Evolutionary conservation across 2,797 vertebrate species (phyloP), one percentile per base, ranked within the genome.

Genomic region (Oryzias sinensis): DNA sequence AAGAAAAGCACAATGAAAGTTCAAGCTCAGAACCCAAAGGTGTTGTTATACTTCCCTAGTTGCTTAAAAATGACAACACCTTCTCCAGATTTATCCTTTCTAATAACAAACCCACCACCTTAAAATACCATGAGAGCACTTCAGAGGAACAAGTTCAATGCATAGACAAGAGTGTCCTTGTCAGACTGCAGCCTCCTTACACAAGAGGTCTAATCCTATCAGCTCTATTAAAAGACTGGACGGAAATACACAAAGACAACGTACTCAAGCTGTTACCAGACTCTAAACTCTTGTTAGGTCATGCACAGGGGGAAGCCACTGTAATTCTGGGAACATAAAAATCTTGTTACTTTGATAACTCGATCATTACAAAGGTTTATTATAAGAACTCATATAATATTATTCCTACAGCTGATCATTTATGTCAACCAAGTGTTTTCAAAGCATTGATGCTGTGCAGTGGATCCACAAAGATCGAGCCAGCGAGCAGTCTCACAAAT

Each of bases 171-270:
- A 60, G 53, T 49, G 79, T 65, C 69, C 72, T 58, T 1, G 45
- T 27, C 58, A 76, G 75, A 62, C 59, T 69, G 58, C 65, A 43
- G 65, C 60, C 48, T 76, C 76, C 71, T 73, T 81, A 78, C 76
- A 82, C 78, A 83, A 73, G 72, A 87, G 75, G 24, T 57, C 45
- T 90, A 91, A 93, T 91, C 90, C 87, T 70, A 85, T 90, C 79
- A 83, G 71, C 68, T 81, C 72, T 90, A 86, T 88, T 90, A 85
- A 77, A 82, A 74, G 77, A 52, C 58, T 58, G 77, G 79, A 79
- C 72, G 82, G 67, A 89, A 89, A 89, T 82, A 88, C 66, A 72
- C 60, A 49, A 59, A 70, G 72, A 68, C 65, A 65, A 75, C 65
- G 56, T 49, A 75, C 52, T 81, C 73, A 86, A 84, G 78, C 83